phyloP scores from a whole-genome alignment of 2,113 vertebrate species.

The Capreolus pygargus region DNA sequence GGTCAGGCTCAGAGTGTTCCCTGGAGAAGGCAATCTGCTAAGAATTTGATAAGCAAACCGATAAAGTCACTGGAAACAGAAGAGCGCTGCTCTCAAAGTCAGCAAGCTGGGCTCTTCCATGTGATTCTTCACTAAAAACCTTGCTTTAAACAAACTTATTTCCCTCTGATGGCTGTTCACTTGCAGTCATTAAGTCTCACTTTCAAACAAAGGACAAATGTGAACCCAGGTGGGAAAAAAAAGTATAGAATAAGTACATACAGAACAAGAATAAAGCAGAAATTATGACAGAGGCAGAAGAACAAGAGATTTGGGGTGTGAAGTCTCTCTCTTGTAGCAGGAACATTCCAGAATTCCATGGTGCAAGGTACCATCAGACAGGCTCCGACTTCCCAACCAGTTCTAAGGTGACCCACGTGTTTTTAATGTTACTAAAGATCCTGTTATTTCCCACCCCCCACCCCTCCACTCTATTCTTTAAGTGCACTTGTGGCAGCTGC shows the following conservation, averaged over 20 bases:
- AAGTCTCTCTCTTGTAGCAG: background rate
- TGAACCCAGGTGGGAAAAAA: background rate
- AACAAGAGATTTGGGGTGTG: background rate
- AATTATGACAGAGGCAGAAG: background rate
- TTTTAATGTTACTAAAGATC: background rate
- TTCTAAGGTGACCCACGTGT: background rate
- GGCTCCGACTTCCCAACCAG: background rate
- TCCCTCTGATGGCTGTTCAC: background rate
- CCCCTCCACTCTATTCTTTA: background rate
- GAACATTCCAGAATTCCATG: background rate
- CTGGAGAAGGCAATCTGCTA: background rate
- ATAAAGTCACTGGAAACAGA: background rate
- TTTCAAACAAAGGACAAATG: background rate
- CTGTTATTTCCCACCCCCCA: too few relatives aligned
- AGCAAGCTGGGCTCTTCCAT: background rate
- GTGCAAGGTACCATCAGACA: background rate
- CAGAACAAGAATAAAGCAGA: background rate
- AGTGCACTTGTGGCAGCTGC: background rate
- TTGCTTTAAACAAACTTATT: background rate
- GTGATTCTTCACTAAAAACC: background rate
- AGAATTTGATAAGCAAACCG: background rate
- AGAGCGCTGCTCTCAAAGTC: background rate
- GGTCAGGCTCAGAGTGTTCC: background rate
- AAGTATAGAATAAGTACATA: background rate
- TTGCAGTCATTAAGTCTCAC: background rate